phyloP scores from a whole-genome alignment of 1,140 invertebrate species.

The Oncopeltus fasciatus region DNA sequence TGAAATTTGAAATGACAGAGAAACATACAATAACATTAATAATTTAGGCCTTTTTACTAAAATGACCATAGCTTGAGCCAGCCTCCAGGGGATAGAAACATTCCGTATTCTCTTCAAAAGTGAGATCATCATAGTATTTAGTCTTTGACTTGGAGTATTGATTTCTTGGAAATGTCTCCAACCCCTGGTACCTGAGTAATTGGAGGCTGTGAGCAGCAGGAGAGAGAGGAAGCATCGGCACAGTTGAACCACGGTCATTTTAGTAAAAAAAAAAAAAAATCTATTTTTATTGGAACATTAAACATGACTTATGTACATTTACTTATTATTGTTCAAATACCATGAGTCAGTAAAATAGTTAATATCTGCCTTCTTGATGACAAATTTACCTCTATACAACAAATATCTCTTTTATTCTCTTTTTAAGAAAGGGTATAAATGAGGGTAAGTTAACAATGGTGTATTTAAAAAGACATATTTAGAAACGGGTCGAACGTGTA shows the following conservation, averaged over 20 bases:
- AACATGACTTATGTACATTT: constrained; percentile 4
- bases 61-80: not conserved
- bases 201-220: not conserved
- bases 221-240: not conserved
- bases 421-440: not conserved
- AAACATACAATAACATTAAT: not conserved
- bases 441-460: not conserved
- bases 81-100: not conserved
- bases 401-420: not conserved
- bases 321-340: constrained; percentile 2
- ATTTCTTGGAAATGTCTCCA: not conserved
- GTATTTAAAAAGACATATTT: constrained; percentile 4
- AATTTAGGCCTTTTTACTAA: constrained; percentile 5
- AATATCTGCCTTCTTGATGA: not conserved
- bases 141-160: not conserved
- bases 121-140: not conserved
- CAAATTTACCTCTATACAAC: constrained; percentile 1
- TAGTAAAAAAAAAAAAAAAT: not conserved
- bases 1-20: constrained; percentile 1
- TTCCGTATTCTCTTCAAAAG: not conserved
- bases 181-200: not conserved
- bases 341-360: constrained; percentile 5
- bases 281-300: not conserved
- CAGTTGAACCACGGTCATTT: not conserved
- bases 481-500: constrained; percentile 4